Base-by-base conservation (phyloP, 2,888 invertebrate species). In the Protonemura montana region DNA sequence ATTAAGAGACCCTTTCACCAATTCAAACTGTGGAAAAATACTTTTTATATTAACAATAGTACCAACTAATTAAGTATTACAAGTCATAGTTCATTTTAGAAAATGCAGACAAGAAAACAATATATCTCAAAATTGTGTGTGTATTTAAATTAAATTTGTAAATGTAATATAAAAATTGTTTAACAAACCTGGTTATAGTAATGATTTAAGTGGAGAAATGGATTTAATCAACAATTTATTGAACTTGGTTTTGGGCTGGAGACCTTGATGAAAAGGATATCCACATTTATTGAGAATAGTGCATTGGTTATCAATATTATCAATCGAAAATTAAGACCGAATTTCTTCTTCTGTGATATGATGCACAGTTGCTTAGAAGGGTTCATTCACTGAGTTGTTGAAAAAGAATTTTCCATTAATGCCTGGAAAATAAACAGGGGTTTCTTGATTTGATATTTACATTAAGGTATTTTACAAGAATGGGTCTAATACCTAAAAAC, bases 121-220 rank as follows among this genome's bases (percentile, higher is more conserved):
- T 80, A 78, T 84, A 78, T 86, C 80, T 87, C 85, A 35, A 85
- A 86, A 82, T 87, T 85, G 86, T 85, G 87, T 87, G 87, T 87
- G 87, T 87, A 59, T 59, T 59, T 59, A 59, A 59, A 59, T 86
- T 87, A 86, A 85, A 86, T 87, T 87, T 87, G 87, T 87, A 87
- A 87, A 87, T 87, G 87, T 87, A 87, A 86, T 87, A 86, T 86
- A 87, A 87, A 83, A 87, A 87, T 41, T 87, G 86, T 87, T 87
- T 87, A 87, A 87, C 87, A 87, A 85, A 29, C 82, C 76, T 42
- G 28, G 78, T 86, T 86, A 82, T 77, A n/a, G n/a, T n/a, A n/a
- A n/a, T 76, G 59, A 29, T 59, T 59, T 59, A 10, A 59, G 59
- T 59, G 59, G 16, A 59, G 10, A 10, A 35, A 35, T 35, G 35